These are phyloP conservation scores for Lanius ludovicianus DNA, from an alignment of 2,113 vertebrate genomes.

Conservation along the genomic window DNA sequence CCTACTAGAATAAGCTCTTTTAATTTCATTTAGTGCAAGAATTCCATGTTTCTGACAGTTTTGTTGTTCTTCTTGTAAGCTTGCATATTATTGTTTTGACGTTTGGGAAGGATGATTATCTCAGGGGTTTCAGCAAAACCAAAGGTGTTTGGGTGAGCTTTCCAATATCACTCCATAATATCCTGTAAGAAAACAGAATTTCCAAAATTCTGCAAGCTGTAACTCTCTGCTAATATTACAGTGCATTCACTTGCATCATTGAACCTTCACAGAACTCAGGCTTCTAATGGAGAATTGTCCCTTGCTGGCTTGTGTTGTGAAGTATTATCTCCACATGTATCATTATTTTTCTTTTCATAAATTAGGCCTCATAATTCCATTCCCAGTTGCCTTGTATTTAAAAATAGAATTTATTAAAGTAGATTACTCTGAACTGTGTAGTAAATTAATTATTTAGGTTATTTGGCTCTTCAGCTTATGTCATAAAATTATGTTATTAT, in stretches of 20 bases:
- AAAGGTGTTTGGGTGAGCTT: background rate
- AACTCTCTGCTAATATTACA: constrained; percentile 63
- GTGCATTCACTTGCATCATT: constrained; percentile 37
- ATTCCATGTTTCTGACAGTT: constrained; percentile 13
- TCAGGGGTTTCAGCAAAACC: constrained; percentile 6
- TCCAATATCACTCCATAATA: background rate
- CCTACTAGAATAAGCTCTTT: background rate
- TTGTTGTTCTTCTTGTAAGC: background rate
- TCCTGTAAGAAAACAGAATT: constrained; percentile 38
- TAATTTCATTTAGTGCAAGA: constrained; percentile 23
- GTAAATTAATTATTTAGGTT: constrained; percentile 20
- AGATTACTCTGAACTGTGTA: constrained; percentile 16
- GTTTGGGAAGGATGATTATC: background rate
- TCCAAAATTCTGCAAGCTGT: constrained; percentile 12
- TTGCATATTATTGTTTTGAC: constrained; percentile 16
- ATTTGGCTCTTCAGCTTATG: background rate
- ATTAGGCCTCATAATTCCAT: constrained; percentile 60
- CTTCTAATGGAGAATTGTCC: constrained; percentile 42
- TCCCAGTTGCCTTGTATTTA: constrained; percentile 47
- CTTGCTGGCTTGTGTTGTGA: constrained; percentile 41
- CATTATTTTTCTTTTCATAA: constrained; percentile 66
- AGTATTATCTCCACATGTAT: constrained; percentile 52
- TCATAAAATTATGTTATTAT: background rate
- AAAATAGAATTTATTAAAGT: constrained; percentile 42
- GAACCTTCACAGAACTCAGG: constrained; percentile 37